These are phyloP conservation scores for Tragopan temminckii DNA, from an alignment of 2,797 vertebrate species.

Conservation along the genomic window DNA sequence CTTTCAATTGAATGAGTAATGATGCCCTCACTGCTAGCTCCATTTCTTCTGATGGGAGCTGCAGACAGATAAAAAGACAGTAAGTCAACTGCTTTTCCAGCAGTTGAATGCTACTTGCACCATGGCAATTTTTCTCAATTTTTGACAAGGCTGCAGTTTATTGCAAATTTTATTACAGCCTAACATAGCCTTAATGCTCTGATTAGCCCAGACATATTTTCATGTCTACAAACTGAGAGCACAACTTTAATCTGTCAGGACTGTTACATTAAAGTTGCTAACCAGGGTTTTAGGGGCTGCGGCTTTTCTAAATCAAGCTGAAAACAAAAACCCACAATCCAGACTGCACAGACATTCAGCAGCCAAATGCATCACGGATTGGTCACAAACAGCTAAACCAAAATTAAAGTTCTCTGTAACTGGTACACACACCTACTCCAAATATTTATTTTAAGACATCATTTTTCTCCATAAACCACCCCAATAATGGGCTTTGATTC, in stretches of 20 bases:
- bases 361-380: not conserved
- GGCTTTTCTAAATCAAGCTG: not conserved
- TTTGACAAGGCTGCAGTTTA: not conserved
- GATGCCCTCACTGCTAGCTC: not conserved
- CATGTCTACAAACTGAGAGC: not conserved
- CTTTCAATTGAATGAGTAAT: not conserved
- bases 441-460: not conserved
- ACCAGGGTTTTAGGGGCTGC: not conserved
- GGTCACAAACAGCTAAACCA: not conserved
- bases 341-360: not conserved
- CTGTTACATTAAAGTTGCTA: not conserved
- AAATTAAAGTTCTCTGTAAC: not conserved
- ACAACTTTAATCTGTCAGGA: not conserved
- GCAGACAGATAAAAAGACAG: not conserved
- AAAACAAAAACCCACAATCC: not conserved
- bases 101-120: not conserved
- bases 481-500: not conserved
- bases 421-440: not conserved
- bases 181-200: not conserved
- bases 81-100: not conserved
- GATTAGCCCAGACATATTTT: not conserved
- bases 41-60: not conserved
- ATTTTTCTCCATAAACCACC: not conserved
- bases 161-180: not conserved
- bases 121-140: not conserved